phyloP scores from a whole-genome alignment of 1,140 invertebrate genomes.

The Heterodera carotae region DNA sequence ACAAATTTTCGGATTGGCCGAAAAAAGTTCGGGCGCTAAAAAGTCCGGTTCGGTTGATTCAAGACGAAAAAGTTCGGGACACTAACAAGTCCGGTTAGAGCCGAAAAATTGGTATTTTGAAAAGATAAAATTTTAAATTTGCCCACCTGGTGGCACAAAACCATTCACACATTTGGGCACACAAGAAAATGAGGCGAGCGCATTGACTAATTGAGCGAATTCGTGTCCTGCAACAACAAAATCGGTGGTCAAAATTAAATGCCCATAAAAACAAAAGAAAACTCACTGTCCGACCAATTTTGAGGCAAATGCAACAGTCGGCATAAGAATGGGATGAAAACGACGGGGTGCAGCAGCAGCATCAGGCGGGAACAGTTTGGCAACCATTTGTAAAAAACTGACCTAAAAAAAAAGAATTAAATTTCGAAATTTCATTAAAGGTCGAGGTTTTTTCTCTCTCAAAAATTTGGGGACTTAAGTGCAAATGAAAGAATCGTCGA shows the following conservation, averaged over 20 bases:
- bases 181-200: conserved; percentile 13
- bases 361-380: background rate
- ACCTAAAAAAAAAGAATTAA: background rate
- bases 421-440: background rate
- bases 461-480: background rate
- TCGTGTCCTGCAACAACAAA: background rate
- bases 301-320: conserved; percentile 9
- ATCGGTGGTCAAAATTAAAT: too few species aligned
- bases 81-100: too few species aligned
- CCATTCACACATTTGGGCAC: background rate
- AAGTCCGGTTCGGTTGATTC: too few species aligned
- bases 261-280: background rate
- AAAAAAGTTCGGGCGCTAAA: too few species aligned
- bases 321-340: conserved; percentile 11
- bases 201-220: conserved; percentile 1
- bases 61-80: too few species aligned
- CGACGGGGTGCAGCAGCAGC: too few species aligned
- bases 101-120: background rate
- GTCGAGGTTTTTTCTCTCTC: too few species aligned
- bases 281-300: conserved; percentile 1
- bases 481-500: too few species aligned
- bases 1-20: too few species aligned
- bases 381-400: conserved; percentile 11
- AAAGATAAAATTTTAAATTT: background rate
- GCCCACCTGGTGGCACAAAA: background rate